Evolutionary conservation across 92 coral and sea anemone genomes (phyloP).

Genomic region (Epizoanthus rinbou): DNA sequence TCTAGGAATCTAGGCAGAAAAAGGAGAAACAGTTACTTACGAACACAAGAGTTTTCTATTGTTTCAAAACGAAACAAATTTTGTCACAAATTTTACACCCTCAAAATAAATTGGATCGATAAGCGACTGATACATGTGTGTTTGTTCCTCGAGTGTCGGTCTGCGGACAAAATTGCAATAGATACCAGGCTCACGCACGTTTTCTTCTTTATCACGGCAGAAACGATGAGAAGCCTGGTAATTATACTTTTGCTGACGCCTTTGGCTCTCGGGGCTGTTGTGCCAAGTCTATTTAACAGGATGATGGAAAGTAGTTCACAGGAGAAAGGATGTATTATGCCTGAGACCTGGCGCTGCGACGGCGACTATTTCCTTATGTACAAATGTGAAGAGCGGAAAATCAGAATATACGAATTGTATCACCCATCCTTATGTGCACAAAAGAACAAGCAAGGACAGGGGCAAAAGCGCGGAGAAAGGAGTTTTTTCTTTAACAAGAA

Average conservation of each 20-base stretch:
- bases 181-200: not conserved
- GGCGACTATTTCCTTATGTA: conserved; percentile 25
- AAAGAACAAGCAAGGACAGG: no score
- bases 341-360: conserved; percentile 18
- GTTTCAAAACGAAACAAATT: no score
- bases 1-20: no score
- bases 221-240: not conserved
- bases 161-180: not conserved
- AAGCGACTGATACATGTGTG: not conserved
- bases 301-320: not conserved
- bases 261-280: not conserved
- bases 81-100: no score
- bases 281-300: not conserved
- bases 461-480: no score
- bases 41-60: no score
- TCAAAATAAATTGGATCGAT: no score
- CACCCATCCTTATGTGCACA: conserved; percentile 19
- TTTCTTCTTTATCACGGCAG: not conserved
- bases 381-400: conserved; percentile 16
- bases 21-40: no score
- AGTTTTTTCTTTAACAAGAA: no score
- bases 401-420: conserved; percentile 20
- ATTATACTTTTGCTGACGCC: not conserved
- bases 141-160: conserved; percentile 23
- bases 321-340: not conserved